phyloP scores from a whole-genome alignment of 2,888 invertebrate genomes.

The Pediacus dermestoides region DNA sequence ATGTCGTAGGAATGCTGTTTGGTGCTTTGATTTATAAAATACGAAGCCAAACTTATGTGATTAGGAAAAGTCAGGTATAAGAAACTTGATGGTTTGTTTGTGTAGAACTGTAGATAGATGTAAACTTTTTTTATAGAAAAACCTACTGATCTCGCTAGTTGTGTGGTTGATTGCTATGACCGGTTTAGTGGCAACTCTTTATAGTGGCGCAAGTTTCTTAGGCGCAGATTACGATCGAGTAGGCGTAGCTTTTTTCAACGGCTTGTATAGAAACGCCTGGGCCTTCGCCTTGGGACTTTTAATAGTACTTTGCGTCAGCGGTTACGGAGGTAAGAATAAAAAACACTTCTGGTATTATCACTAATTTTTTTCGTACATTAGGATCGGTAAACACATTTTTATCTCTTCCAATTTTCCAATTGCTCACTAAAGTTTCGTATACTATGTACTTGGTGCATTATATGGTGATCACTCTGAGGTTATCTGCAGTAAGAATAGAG shows the following conservation, averaged over 20 bases:
- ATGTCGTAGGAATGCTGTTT: constrained; percentile 15
- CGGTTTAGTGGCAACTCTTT: constrained; percentile 1
- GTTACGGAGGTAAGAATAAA: constrained; percentile 3
- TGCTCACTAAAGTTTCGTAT: constrained; percentile 53
- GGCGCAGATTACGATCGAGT: not conserved
- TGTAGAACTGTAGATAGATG: no score
- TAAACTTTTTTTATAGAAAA: no score
- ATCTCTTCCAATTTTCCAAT: constrained; percentile 50
- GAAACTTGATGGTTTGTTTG: no score
- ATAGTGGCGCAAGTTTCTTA: constrained; percentile 1
- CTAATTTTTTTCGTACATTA: not conserved
- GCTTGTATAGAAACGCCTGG: constrained; percentile 7
- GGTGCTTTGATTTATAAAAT: constrained; percentile 10
- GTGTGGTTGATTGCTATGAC: constrained; percentile 6
- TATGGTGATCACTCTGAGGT: constrained; percentile 34
- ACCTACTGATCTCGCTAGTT: no score
- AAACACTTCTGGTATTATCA: not conserved
- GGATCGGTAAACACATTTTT: constrained; percentile 40
- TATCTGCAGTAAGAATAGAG: no score
- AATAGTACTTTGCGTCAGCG: not conserved
- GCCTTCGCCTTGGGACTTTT: not conserved
- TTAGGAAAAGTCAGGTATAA: no score
- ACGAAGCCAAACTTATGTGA: no score
- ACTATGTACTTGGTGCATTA: constrained; percentile 53
- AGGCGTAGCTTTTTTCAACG: constrained; percentile 2